Conservation (phyloP, 2,113 vertebrate species). For the Aptenodytes forsteri region DNA sequence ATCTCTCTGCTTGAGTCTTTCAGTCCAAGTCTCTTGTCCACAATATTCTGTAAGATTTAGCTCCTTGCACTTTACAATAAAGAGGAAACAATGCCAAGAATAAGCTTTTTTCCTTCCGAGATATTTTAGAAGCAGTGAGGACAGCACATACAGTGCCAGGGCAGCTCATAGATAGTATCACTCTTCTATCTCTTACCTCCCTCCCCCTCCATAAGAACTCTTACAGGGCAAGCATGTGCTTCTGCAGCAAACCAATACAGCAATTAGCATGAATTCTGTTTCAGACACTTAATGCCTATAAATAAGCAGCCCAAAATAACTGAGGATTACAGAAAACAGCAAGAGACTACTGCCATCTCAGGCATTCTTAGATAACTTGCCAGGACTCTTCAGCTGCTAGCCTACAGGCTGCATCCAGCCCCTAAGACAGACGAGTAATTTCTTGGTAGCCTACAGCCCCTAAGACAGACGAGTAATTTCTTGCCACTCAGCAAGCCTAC, state of each 20-base stretch:
- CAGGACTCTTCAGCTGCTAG: not conserved
- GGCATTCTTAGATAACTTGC: not conserved
- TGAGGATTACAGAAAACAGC: not conserved
- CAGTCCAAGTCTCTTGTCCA: not conserved
- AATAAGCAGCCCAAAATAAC: slow-evolving; percentile 4
- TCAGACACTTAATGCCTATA: not conserved
- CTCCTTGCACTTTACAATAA: not conserved
- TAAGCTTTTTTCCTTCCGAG: not conserved
- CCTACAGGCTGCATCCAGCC: not conserved
- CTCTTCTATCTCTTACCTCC: not conserved
- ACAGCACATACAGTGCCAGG: not conserved
- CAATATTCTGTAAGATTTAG: not conserved
- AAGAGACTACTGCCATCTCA: not conserved
- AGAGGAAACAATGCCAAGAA: not conserved
- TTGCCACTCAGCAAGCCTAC: not conserved
- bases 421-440: not conserved
- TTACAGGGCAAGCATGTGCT: not conserved
- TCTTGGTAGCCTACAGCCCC: not conserved
- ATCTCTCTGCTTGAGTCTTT: not conserved
- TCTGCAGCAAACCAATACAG: not conserved
- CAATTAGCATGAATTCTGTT: not conserved
- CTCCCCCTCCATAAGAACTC: not conserved
- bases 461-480: not conserved
- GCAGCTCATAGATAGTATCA: not conserved
- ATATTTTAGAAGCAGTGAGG: not conserved